Base-by-base conservation (phyloP, 2,113 vertebrate genomes). In the Xenotilapia flavipinnis region DNA sequence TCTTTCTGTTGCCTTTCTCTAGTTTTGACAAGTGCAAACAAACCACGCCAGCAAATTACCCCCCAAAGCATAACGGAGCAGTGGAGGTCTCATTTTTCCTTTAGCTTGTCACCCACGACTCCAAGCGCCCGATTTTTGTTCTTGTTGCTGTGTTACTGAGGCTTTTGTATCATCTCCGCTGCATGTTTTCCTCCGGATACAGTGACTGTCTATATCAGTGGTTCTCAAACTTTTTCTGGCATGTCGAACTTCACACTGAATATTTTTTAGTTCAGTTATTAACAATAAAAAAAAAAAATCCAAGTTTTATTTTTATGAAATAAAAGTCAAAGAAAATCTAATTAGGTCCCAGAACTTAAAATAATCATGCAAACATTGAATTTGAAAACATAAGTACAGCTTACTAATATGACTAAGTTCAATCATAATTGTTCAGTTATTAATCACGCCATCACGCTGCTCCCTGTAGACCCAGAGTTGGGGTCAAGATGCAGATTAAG, bases 391-490 rank as follows among this genome's bases (percentile, higher is more conserved):
- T 0, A 65, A 65, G 60, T 65, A 65, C 60, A 12, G 4, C 31
- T 65, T 12, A 65, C 31, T 65, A 65, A 65, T 36, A 1, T 7
- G 31, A 65, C 31, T n/a, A 2, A n/a, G 60, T 65, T 38, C 31
- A 5, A n/a, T n/a, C 6, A 15, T 70, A 70, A 45, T 42, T 42
- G 0, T 23, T 70, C 1, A 42, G 19, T 1, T 42, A 21, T 70
- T 2, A 42, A 70, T 1, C 36, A 23, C 0, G 0, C 12, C 12
- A 42, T 9, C 65, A 23, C 0, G 4, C 38, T 9, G 65, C 65
- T 38, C 5, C 36, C 36, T 23, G 21, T 40, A 42, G 0, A 70
- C 0, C 62, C 62, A 14, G 3, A 68, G 11, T 23, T 23, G 12
- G 5, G 12, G 12, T 70, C 65, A 0, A 3, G 38, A 40, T 70